Percentiles rank a stretch among this genome's conserved stretches.
phyloP scores from a whole-genome alignment of 2,888 invertebrate genomes.

The Phorcus lineatus region DNA sequence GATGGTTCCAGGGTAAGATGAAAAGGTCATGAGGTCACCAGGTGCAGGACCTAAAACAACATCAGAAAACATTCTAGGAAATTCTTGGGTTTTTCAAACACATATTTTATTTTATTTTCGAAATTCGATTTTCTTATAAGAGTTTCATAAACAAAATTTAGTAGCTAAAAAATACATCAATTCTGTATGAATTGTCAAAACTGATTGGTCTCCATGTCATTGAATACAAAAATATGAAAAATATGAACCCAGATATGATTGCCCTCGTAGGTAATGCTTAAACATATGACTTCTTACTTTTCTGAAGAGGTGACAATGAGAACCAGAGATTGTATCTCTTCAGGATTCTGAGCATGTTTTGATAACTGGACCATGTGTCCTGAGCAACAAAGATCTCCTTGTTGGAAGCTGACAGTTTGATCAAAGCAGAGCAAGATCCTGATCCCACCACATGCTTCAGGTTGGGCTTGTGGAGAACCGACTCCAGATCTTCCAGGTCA shows the following conservation, averaged over 20 bases:
- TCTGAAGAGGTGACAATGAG: constrained; percentile 27
- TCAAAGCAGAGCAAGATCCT: constrained; percentile 81
- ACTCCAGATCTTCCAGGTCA: constrained; percentile 84
- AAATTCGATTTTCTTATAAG: too few relatives aligned
- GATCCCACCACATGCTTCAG: constrained; percentile 56
- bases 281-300: not conserved
- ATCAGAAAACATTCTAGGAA: not conserved
- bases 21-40: constrained; percentile 84
- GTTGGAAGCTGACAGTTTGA: constrained; percentile 81
- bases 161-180: too few relatives aligned
- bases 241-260: too few relatives aligned
- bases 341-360: constrained; percentile 87
- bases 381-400: constrained; percentile 84
- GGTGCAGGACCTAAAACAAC: constrained; percentile 77
- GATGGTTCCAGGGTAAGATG: constrained; percentile 87
- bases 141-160: too few relatives aligned
- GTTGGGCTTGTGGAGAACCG: constrained; percentile 65
- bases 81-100: too few relatives aligned
- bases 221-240: too few relatives aligned
- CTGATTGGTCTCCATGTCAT: too few relatives aligned
- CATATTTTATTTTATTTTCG: too few relatives aligned
- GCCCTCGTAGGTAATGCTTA: too few relatives aligned
- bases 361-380: constrained; percentile 87
- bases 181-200: too few relatives aligned
- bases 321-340: constrained; percentile 86